phyloP scores from a whole-genome alignment of 2,797 vertebrate species.

The Pseudocheirus occidentalis region DNA sequence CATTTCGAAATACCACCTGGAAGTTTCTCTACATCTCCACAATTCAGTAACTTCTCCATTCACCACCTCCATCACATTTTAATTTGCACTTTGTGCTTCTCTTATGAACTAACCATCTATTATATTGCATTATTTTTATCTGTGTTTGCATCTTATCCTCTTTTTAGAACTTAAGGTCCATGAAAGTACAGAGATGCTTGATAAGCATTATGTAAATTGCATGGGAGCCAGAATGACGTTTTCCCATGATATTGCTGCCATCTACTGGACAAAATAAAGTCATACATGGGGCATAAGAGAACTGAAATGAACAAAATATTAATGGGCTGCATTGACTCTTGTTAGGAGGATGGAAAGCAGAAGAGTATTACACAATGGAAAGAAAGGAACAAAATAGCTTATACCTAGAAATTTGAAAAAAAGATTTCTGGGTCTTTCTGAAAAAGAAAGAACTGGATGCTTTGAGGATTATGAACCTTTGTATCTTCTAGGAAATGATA shows the following conservation, averaged over 20 bases:
- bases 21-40: too few relatives aligned
- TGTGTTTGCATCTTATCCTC: background rate
- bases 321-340: background rate
- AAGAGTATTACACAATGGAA: background rate
- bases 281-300: too few relatives aligned
- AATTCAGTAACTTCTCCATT: background rate
- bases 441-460: background rate
- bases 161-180: background rate
- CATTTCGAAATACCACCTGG: background rate
- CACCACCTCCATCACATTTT: background rate
- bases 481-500: too few relatives aligned
- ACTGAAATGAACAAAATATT: too few relatives aligned
- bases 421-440: background rate
- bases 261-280: background rate
- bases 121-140: background rate
- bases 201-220: background rate
- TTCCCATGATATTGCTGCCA: background rate
- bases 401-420: background rate
- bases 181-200: background rate
- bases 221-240: background rate
- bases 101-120: background rate
- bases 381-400: background rate
- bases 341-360: background rate
- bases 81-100: background rate
- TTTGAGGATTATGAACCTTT: too few relatives aligned